phyloP scores from a whole-genome alignment of 1,140 invertebrate genomes.

The Papilio dardanus region DNA sequence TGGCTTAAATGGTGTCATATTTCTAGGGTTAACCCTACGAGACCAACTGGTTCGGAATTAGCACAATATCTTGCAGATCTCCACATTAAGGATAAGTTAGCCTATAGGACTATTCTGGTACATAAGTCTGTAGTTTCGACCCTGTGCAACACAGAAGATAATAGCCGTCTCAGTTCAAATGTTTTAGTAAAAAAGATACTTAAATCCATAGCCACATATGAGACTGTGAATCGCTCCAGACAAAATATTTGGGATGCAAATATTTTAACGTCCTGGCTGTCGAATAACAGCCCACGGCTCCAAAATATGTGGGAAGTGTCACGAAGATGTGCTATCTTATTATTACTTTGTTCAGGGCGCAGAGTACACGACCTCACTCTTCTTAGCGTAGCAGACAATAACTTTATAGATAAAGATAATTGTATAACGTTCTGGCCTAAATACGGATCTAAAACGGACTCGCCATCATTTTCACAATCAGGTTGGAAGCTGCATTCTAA shows the following conservation, averaged over 20 bases:
- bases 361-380: conserved; percentile 46
- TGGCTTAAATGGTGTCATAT: conserved; percentile 43
- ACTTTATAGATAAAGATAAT: conserved; percentile 26
- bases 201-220: conserved; percentile 40
- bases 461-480: conserved; percentile 38
- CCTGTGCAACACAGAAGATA: conserved; percentile 40
- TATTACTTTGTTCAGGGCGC: conserved; percentile 45
- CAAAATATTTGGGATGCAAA: conserved; percentile 44
- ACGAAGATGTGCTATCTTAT: conserved; percentile 38
- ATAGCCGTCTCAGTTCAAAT: conserved; percentile 38
- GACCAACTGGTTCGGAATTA: conserved; percentile 42
- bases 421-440: conserved; percentile 42
- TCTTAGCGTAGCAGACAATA: conserved; percentile 13
- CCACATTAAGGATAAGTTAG: conserved; percentile 39
- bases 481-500: conserved; percentile 41
- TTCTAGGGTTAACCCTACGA: conserved; percentile 37
- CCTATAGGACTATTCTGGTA: conserved; percentile 53
- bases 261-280: conserved; percentile 32
- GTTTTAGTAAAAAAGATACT: conserved; percentile 43
- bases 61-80: conserved; percentile 48
- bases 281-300: not conserved
- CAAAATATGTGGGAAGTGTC: conserved; percentile 25
- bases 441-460: conserved; percentile 47
- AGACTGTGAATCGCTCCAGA: conserved; percentile 27
- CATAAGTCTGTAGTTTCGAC: conserved; percentile 58